Base-by-base conservation (phyloP, 2,797 vertebrate genomes). In the Pangasius larnaudii region DNA sequence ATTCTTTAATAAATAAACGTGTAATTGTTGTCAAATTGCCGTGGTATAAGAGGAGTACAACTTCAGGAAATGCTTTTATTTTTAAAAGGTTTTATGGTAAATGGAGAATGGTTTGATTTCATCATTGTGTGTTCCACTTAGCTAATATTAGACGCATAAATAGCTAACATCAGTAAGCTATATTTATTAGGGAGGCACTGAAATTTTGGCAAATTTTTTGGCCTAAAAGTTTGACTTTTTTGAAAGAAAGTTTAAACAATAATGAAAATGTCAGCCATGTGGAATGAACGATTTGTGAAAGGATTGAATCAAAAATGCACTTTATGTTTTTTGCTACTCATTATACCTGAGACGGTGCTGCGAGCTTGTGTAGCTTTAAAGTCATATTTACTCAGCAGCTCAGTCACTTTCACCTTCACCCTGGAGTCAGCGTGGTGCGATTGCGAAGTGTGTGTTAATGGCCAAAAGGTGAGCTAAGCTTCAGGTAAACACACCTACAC, bases 391-490 rank as follows among this genome's bases (percentile, higher is more conserved):
- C 85, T 69, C 5, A 78, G 56, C 85, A 89, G 87, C 88, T 27
- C 85, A 87, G 74, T 75, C 72, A 84, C 87, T 84, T 88, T 90
- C 67, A 89, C 86, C 88, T 89, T 90, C 87, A 84, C 61, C 88
- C 85, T 79, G 77, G 65, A 72, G 82, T 84, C 82, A 71, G 24
- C 4, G 33, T 85, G 84, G 13, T 39, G 84, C 16, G 67, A 85
- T 85, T 85, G 51, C 74, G 11, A 71, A 51, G 84, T 85, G 84
- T 71, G 83, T 74, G 14, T 58, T 85, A 85, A 72, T 72, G 33
- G 67, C 67, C 83, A 58, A 74, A 58, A 85, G 51, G 84, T 85
- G 67, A 72, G 24, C 51, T 58, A 85, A 85, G 67, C 67, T 3
- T 56, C 67, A 85, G 51, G 67, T 85, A 72, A 85, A 74, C 33